Base-by-base conservation (phyloP, 1,140 invertebrate species). In the Aradophagus sp. region DNA sequence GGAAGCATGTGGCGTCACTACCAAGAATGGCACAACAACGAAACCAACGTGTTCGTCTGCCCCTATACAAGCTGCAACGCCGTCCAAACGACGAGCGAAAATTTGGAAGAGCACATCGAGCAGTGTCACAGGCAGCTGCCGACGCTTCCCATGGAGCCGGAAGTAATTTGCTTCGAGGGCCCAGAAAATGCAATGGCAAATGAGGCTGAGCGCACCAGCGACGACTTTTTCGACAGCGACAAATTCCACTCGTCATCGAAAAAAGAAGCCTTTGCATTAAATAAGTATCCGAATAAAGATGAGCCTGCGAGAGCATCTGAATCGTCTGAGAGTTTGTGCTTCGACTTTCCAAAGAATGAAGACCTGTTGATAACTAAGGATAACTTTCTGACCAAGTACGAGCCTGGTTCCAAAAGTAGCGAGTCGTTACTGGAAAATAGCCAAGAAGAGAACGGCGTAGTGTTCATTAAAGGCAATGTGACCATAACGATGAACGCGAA, bases 1-100 rank as follows among this genome's bases (percentile, higher is more conserved):
- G 84, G 84, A 19, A 83, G 82, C 17, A 85, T 86, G 83, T 85
- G 84, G 84, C 80, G 83, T 19, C 84, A 85, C 48, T 86, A 86
- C 62, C 83, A 84, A 71, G 83, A 85, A 71, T 84, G 82, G 79
- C 83, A 86, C 39, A 86, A 82, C 36, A 83, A 83, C 26, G 84
- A 86, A 44, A 82, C 79, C 17, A 85, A 80, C 52, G 79, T 79
- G 4, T 84, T 82, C 32, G 62, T 80, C 2, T 86, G 83, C 75
- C 84, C 83, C 0, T 86, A 84, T n/a, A 84, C 84, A 0, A 85
- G 77, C 42, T 84, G 83, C 5, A 79, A 70, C 16, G 80, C 83
- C 7, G 55, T 82, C 5, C 83, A 86, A 27, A 53, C 70, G 2
- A 80, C 79, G 1, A 82, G 78, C 38, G 80, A 79, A 48, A 84